Evolutionary conservation across 1,140 invertebrate genomes (phyloP).

Genomic region (Ylistrum balloti): DNA sequence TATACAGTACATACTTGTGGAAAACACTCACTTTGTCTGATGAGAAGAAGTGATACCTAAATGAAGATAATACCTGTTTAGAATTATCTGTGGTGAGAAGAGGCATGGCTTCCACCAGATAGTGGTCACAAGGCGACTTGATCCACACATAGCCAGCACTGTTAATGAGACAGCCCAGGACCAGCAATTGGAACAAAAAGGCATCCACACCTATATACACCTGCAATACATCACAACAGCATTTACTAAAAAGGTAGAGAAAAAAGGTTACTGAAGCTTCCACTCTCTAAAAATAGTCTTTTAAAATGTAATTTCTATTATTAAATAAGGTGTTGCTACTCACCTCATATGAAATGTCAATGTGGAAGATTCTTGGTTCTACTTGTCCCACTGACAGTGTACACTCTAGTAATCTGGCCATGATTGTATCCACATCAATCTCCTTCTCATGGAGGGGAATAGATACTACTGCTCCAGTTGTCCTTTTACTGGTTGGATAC

Average conservation of each 20-base stretch:
- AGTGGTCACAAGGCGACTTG: slow-evolving; percentile 73
- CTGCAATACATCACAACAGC: slow-evolving; percentile 55
- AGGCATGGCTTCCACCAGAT: slow-evolving; percentile 77
- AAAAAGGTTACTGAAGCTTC: too few relatives aligned
- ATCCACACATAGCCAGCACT: slow-evolving; percentile 76
- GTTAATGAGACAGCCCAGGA: slow-evolving; percentile 74
- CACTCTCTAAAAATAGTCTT: not conserved
- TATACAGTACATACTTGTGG: too few relatives aligned
- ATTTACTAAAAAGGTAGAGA: not conserved
- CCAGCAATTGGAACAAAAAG: slow-evolving; percentile 76
- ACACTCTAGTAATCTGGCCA: slow-evolving; percentile 64
- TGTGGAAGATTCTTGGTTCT: slow-evolving; percentile 73
- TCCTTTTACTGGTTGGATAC: slow-evolving; percentile 5
- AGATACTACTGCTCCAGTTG: slow-evolving; percentile 52
- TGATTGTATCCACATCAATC: slow-evolving; percentile 63
- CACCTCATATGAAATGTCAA: slow-evolving; percentile 78
- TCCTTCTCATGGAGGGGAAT: slow-evolving; percentile 73
- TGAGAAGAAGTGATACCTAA: too few relatives aligned
- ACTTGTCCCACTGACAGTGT: slow-evolving; percentile 58
- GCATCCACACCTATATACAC: slow-evolving; percentile 77
- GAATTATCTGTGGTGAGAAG: slow-evolving; percentile 57
- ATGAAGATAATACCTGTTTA: slow-evolving; percentile 51
- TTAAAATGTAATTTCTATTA: not conserved
- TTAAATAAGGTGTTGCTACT: not conserved
- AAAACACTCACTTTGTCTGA: too few relatives aligned